A percentile compares a stretch with the other conserved stretches of the same genome.
Evolutionary conservation across 2,797 vertebrate genomes (phyloP).

Genomic region (Dipus sagitta): DNA sequence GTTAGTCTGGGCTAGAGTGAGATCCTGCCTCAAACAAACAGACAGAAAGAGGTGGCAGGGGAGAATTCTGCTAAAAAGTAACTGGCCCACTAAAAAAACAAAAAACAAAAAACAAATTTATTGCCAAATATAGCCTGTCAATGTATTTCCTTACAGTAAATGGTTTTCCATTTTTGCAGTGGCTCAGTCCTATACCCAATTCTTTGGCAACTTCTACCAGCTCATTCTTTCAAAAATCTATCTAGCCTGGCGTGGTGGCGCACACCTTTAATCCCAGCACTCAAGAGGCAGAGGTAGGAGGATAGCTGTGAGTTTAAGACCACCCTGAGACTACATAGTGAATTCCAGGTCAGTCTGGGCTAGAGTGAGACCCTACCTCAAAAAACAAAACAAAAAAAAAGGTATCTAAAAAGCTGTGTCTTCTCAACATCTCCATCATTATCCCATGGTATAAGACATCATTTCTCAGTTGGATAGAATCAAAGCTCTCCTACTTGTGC

Average conservation of each 20-base stretch:
- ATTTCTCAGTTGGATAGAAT: not conserved
- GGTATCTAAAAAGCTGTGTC: not conserved
- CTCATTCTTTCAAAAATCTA: slow-evolving; percentile 17
- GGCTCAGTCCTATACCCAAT: not conserved
- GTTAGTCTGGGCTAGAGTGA: too few relatives aligned
- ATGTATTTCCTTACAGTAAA: slow-evolving; percentile 30
- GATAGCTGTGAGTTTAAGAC: too few relatives aligned
- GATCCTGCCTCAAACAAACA: too few relatives aligned
- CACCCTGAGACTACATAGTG: too few relatives aligned
- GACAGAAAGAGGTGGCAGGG: too few relatives aligned
- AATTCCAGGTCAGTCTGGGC: too few relatives aligned
- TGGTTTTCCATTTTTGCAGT: not conserved
- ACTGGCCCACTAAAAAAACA: not conserved
- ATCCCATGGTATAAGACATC: not conserved
- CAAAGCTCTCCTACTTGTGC: not conserved
- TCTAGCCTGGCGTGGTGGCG: too few relatives aligned
- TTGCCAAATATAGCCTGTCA: not conserved
- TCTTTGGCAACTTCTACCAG: slow-evolving; percentile 10
- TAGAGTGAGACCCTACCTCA: too few relatives aligned
- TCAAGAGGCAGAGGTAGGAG: too few relatives aligned
- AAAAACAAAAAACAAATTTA: slow-evolving; percentile 15
- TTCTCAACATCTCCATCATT: not conserved
- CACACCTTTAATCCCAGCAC: too few relatives aligned
- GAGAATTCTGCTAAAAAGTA: slow-evolving; percentile 1
- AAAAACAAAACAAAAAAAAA: too few relatives aligned